phyloP scores from a whole-genome alignment of 2,888 invertebrate species.

The Drosophila aldrichi region DNA sequence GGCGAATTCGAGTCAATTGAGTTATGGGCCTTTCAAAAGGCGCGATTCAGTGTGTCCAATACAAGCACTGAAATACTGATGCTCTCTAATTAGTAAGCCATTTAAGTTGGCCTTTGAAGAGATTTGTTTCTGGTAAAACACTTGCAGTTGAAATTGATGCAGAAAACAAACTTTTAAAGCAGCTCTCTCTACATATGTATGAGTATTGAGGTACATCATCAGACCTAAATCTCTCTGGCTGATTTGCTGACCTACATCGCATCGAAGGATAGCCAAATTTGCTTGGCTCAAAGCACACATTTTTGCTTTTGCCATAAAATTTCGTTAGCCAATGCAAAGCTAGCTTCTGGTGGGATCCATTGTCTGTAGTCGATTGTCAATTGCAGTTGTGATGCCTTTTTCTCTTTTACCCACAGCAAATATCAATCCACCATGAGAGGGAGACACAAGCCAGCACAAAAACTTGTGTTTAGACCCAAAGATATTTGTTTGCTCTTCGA shows the following conservation, averaged over 20 bases:
- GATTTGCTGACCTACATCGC: constrained; percentile 14
- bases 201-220: neutral
- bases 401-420: constrained; percentile 14
- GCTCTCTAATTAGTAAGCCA: neutral
- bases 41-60: neutral
- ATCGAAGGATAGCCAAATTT: neutral
- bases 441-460: constrained; percentile 5
- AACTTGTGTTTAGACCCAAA: constrained; percentile 14
- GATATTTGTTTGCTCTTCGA: constrained; percentile 29
- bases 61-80: neutral
- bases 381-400: constrained; percentile 8
- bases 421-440: constrained; percentile 6
- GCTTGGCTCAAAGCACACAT: constrained; percentile 8
- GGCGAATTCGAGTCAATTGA: neutral
- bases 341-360: neutral
- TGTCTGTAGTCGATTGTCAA: constrained; percentile 8
- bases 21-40: neutral
- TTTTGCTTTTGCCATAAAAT: constrained; percentile 5
- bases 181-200: neutral
- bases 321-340: constrained; percentile 2
- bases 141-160: neutral
- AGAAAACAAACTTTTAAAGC: neutral
- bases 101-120: neutral
- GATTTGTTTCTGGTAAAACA: neutral
- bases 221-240: neutral